Conservation (phyloP, 2,797 vertebrate genomes). For the Gadopsis marmoratus region DNA sequence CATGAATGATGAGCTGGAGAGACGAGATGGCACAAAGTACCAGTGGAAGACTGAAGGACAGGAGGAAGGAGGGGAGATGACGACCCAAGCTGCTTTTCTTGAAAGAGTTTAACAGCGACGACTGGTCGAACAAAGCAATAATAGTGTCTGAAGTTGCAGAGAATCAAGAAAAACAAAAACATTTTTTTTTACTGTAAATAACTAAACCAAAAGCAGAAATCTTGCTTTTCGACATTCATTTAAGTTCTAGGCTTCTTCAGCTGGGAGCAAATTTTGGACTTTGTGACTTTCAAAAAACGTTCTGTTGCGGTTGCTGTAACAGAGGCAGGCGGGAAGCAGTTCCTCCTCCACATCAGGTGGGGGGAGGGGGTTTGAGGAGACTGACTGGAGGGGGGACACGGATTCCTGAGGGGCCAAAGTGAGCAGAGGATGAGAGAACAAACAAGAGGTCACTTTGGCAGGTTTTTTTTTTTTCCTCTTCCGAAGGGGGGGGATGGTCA, state of each 20-base stretch:
- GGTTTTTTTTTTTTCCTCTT: conserved; percentile 43
- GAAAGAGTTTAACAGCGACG: conserved; percentile 37
- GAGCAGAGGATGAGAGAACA: conserved; percentile 60
- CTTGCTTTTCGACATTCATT: conserved; percentile 40
- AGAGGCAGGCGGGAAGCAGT: conserved; percentile 28
- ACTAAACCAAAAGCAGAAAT: conserved; percentile 41
- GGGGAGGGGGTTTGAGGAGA: too few relatives aligned
- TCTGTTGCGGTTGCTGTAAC: conserved; percentile 14
- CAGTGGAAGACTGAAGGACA: conserved; percentile 61
- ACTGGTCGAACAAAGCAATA: conserved; percentile 31
- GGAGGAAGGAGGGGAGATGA: conserved; percentile 13
- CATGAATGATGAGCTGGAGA: conserved; percentile 50
- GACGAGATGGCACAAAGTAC: conserved; percentile 46
- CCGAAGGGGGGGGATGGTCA: background rate
- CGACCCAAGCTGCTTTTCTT: conserved; percentile 37
- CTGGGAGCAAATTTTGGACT: conserved; percentile 32
- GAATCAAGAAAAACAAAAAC: conserved; percentile 6
- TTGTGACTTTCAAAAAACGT: conserved; percentile 30
- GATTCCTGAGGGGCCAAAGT: conserved; percentile 80
- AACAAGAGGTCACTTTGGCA: conserved; percentile 75
- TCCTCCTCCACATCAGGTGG: conserved; percentile 39
- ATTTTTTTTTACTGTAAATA: conserved; percentile 22
- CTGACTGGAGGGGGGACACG: conserved; percentile 21
- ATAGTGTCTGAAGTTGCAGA: conserved; percentile 37
- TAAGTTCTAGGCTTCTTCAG: conserved; percentile 32